Conservation (phyloP, 2,797 vertebrate species). For the Acridotheres tristis region DNA sequence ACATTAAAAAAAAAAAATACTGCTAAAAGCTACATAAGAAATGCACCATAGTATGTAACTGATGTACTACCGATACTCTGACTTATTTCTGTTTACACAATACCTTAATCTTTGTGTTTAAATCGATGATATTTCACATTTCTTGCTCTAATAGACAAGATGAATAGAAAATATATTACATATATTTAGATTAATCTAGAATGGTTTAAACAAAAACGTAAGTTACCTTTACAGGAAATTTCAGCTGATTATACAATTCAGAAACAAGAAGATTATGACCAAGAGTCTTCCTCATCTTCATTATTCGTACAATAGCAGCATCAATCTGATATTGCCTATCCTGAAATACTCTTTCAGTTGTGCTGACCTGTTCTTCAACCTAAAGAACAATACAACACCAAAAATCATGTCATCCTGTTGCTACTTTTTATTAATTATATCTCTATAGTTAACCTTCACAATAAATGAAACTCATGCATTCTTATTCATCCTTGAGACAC, state of each 20-base stretch:
- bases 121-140: neutral
- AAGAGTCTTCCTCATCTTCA: constrained; percentile 96
- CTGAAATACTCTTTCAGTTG: constrained; percentile 93
- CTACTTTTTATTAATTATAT: neutral
- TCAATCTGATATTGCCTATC: constrained; percentile 95
- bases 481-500: neutral
- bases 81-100: neutral
- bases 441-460: neutral
- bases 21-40: neutral
- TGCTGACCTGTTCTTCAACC: constrained; percentile 94
- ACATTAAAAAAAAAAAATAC: neutral
- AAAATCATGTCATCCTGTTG: neutral
- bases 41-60: neutral
- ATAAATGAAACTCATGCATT: neutral
- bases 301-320: constrained; percentile 91
- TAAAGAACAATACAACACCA: constrained; percentile 45
- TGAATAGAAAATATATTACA: neutral
- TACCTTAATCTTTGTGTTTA: neutral
- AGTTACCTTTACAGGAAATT: constrained; percentile 92
- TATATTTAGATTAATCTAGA: neutral
- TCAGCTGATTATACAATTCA: constrained; percentile 93
- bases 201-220: neutral
- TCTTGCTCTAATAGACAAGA: neutral
- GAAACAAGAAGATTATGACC: constrained; percentile 93
- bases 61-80: neutral